Evolutionary conservation across 2,113 vertebrate genomes (phyloP).

Genomic region (Thamnophis sirtalis): DNA sequence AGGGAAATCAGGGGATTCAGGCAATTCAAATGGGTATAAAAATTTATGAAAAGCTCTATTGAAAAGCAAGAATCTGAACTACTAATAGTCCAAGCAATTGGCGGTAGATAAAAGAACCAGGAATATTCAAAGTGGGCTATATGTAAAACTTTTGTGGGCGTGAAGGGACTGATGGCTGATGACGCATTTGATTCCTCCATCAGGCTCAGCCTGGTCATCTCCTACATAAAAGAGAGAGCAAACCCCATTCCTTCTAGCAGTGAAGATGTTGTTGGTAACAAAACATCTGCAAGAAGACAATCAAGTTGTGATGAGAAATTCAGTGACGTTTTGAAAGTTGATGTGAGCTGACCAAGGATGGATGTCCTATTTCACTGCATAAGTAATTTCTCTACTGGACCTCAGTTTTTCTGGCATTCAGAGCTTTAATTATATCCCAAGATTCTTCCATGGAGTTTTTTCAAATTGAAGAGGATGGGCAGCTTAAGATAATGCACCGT

Average conservation of each 20-base stretch:
- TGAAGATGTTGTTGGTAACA: background rate
- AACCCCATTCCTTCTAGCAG: background rate
- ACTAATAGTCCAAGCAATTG: background rate
- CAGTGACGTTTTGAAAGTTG: background rate
- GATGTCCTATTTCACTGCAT: background rate
- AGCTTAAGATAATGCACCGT: background rate
- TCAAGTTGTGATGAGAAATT: background rate
- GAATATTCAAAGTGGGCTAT: background rate
- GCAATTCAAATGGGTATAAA: background rate
- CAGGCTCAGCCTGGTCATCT: background rate
- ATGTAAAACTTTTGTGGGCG: background rate
- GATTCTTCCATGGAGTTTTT: background rate
- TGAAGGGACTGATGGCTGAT: background rate
- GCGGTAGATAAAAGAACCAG: background rate
- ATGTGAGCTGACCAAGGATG: background rate
- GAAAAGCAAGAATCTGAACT: background rate
- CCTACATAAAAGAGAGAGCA: background rate
- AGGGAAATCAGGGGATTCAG: background rate
- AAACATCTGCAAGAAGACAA: background rate
- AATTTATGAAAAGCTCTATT: background rate
- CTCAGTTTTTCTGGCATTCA: background rate
- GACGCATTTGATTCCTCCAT: background rate
- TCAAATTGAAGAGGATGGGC: background rate
- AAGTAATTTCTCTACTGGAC: background rate
- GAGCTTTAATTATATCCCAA: background rate